Evolutionary conservation across 2,888 invertebrate genomes (phyloP), one percentile per base, ranked within the genome.

Genomic region (Trachelus stipa): DNA sequence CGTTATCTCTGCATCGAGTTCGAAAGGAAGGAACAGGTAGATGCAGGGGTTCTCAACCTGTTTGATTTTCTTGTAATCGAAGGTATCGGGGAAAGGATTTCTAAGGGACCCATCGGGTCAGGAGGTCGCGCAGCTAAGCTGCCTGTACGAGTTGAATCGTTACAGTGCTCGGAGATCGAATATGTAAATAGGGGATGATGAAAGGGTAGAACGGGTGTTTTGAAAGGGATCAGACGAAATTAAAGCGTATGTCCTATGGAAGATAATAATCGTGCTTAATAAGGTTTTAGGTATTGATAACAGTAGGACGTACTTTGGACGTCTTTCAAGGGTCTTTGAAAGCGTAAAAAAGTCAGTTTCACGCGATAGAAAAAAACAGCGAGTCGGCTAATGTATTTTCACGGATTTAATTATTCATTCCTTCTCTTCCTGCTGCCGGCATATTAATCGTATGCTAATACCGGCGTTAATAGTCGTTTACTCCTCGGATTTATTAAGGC

Each of bases 371-470:
- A 71, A n/a, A 12, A 40, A 71, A n/a, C 12, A 12, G 31, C 73
- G 40, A 77, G 73, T 75, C 73, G 77, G 82, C 82, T 84, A 82
- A 86, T 85, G 83, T 81, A 81, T 80, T 83, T 80, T 9, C 79
- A 82, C 81, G 83, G 81, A 87, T 88, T 88, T 86, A 88, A 87
- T 88, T 87, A 86, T 87, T 86, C 84, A 76, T 79, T 84, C 80
- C 81, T 81, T 82, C 80, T 77, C 79, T 79, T 80, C 23, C 74
- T 81, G 83, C 78, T 80, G 80, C 77, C 82, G 82, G 87, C 85
- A 87, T 87, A 86, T 89, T 87, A 87, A 89, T 87, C 86, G 84
- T 86, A 87, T 87, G 87, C 84, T 87, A 87, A 88, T 88, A 73
- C 85, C 82, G 74, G 81, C 81, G 82, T 84, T 85, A 85, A 85